Evolutionary conservation across 2,888 invertebrate species (phyloP).

Genomic region (Ophioninae sp.): DNA sequence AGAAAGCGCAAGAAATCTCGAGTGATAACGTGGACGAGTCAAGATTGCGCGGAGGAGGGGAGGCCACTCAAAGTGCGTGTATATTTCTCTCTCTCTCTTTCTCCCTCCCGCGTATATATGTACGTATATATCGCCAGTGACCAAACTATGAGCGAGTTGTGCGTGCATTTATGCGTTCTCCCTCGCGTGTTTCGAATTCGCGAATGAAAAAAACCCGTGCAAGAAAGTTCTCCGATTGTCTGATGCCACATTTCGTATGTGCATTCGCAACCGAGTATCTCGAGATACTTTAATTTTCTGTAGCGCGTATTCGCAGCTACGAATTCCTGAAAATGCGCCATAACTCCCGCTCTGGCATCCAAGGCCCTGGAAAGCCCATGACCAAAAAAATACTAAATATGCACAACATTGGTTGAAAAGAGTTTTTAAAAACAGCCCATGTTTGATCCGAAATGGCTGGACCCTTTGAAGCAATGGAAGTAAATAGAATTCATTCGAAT

Average conservation of each 20-base stretch:
- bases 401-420: not conserved
- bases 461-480: not conserved
- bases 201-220: not conserved
- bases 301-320: not conserved
- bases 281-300: not conserved
- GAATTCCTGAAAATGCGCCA: constrained; percentile 8
- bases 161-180: constrained; percentile 15
- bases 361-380: not conserved
- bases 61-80: constrained; percentile 41
- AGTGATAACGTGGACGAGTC: constrained; percentile 64
- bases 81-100: constrained; percentile 38
- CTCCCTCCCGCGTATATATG: not conserved
- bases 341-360: not conserved
- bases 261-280: constrained; percentile 37
- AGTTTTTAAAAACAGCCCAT: not conserved
- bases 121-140: constrained; percentile 5
- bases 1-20: constrained; percentile 40
- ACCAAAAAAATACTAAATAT: not conserved
- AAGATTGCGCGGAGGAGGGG: constrained; percentile 37
- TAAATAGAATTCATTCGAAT: not conserved
- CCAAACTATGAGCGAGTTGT: constrained; percentile 21
- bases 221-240: constrained; percentile 12
- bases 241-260: constrained; percentile 42
- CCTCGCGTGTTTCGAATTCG: constrained; percentile 1
- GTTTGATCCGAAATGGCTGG: not conserved